Base-by-base conservation (phyloP, 2,888 invertebrate species). In the Thymelicus lineola region DNA sequence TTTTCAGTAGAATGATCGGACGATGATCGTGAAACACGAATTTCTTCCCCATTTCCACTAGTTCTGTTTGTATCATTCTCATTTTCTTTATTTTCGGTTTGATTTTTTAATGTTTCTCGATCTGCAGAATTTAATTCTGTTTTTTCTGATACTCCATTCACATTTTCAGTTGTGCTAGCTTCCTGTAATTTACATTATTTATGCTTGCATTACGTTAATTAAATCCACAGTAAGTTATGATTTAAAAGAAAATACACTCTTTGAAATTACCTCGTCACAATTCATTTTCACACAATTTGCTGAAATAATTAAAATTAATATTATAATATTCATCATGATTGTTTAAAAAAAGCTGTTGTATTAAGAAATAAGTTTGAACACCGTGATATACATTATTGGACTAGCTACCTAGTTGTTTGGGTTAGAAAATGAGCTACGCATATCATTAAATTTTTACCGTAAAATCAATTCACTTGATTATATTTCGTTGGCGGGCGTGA, bases 401-500 rank as follows among this genome's bases (percentile, higher is more conserved):
- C 57, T 65, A 57, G 15, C n/a, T 9, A 55, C 14, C n/a, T n/a
- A n/a, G n/a, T 65, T 35, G 15, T 15, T 15, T 38, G n/a, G 42
- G 1, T 55, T 7, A 35, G 35, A 28, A 14, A 55, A 15, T n/a
- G n/a, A 50, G 17, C 38, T 12, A 7, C 20, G n/a, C 20, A 36
- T 35, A 57, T 59, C 17, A 60, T 28, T 42, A 60, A 38, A 20
- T 12, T 50, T 60, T 38, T 7, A 66, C 48, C 48, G 17, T 60
- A 20, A 60, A 66, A 66, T 66, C 59, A 50, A 66, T 66, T 66
- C 20, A 0, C 3, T 20, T 58, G 38, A 50, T 66, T 36, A 66
- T 20, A 38, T 64, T 60, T 66, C 17, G 17, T 50, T 59, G 28
- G 50, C 50, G 48, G 58, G 48, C 66, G 36, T 66, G 36, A 58